Base-by-base conservation (phyloP, 2,113 vertebrate species). In the Corynorhinus townsendii region DNA sequence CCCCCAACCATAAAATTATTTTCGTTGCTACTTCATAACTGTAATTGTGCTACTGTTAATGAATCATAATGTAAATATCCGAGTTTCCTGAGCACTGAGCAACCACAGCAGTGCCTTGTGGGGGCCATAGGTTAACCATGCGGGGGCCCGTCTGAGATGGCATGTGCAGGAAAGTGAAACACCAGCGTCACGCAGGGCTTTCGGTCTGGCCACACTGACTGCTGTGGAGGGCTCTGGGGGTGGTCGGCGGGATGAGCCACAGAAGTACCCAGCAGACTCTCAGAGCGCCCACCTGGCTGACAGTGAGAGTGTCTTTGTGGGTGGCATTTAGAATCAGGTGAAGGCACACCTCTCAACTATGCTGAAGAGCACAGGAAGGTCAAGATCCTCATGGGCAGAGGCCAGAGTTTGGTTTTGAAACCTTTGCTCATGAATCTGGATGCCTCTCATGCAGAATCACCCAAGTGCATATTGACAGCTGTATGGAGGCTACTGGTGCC, bases 341-440 rank as follows among this genome's bases (percentile, higher is more conserved):
- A 83, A 91, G 72, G 64, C 35, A 16, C 12, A 62, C 19, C 2
- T 62, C 43, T 64, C 59, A 49, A 59, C 87, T 89, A 11, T 40
- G 24, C 24, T 38, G 73, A 76, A 30, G 43, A 98, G 49, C 45
- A 45, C 11, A 86, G 72, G 66, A 71, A 43, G 72, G 64, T 73
- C 24, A 54, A 43, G 35, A 28, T 73, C 84, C 14, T 62, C 43
- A 40, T 4, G 71, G 54, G 49, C 28, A n/a, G 52, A 56, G 43
- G 7, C 71, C 84, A 30, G 71, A 16, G 24, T 62, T 76, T 59
- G 52, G n/a, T 56, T 35, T 89, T 56, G 54, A 20, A 56, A 8
- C 8, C 56, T 86, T 91, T 93, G 80, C 47, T 14, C 40, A 33
- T 81, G 68, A 54, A 45, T 79, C 85, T 35, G 71, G 49, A 30